Evolutionary conservation across 2,797 vertebrate species (phyloP).

Genomic region (Margarornis squamiger): DNA sequence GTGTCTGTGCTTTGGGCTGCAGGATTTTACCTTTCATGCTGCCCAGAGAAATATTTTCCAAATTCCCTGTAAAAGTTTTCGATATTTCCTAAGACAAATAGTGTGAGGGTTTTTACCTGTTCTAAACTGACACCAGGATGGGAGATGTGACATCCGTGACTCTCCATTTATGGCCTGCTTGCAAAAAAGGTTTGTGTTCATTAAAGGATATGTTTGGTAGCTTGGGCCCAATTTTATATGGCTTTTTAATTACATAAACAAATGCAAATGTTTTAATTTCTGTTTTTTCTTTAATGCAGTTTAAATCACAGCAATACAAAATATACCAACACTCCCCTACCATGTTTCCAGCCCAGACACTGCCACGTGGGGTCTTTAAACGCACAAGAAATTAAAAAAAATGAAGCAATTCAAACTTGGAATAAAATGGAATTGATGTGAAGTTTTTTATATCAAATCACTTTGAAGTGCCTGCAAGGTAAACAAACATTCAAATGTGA

Average conservation of each 20-base stretch:
- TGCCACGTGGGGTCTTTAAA: not conserved
- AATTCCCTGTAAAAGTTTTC: conserved; percentile 73
- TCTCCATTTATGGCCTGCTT: conserved; percentile 6
- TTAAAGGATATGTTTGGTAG: not conserved
- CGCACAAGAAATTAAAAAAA: not conserved
- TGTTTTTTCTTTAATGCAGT: conserved; percentile 28
- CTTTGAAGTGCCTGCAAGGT: not conserved
- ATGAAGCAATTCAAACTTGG: not conserved
- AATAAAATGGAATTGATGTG: not conserved
- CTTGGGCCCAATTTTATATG: not conserved
- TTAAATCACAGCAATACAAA: not conserved
- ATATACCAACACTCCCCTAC: not conserved
- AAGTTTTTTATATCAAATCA: not conserved
- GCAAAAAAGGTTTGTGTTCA: conserved; percentile 46
- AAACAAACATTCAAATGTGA: not conserved
- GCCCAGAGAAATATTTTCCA: conserved; percentile 75
- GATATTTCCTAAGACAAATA: conserved; percentile 77
- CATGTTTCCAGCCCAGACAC: not conserved
- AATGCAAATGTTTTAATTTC: conserved; percentile 42
- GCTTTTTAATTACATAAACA: conserved; percentile 11
- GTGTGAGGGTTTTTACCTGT: conserved; percentile 27
- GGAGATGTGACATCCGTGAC: conserved; percentile 13
- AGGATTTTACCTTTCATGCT: conserved; percentile 73
- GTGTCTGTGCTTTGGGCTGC: conserved; percentile 75
- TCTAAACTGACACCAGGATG: conserved; percentile 61